Conservation (phyloP, 2,797 vertebrate genomes). For the Enteromius fasciolatus region DNA sequence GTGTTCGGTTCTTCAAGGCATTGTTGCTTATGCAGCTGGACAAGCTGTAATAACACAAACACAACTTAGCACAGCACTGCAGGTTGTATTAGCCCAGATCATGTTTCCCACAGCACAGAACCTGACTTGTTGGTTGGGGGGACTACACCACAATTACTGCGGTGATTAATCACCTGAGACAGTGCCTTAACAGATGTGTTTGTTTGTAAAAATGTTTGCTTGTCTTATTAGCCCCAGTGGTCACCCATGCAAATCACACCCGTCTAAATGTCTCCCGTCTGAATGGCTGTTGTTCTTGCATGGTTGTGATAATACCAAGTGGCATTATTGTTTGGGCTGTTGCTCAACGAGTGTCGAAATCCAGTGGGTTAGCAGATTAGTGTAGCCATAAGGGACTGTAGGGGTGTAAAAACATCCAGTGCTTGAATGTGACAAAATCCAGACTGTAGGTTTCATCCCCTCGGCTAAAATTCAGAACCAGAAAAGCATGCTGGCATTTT, state of each 20-base stretch:
- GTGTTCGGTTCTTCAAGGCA: constrained; percentile 74
- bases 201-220: constrained; percentile 65
- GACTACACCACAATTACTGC: constrained; percentile 22
- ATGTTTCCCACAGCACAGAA: constrained; percentile 72
- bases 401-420: constrained; percentile 73
- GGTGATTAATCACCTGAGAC: constrained; percentile 70
- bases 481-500: neutral
- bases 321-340: constrained; percentile 30
- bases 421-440: constrained; percentile 69
- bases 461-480: neutral
- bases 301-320: constrained; percentile 10
- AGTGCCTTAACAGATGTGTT: constrained; percentile 53
- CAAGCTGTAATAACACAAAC: constrained; percentile 87
- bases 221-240: constrained; percentile 59
- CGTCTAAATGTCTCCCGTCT: constrained; percentile 64
- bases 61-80: constrained; percentile 79
- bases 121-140: constrained; percentile 53
- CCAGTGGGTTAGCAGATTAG: constrained; percentile 55
- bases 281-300: constrained; percentile 44
- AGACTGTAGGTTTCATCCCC: constrained; percentile 65
- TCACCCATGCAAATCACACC: constrained; percentile 47
- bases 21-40: constrained; percentile 85
- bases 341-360: constrained; percentile 19
- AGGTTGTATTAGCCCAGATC: constrained; percentile 76
- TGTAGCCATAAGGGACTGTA: constrained; percentile 60